These are phyloP conservation scores for Chamaetylas fuelleborni DNA, from an alignment of 2,113 vertebrate species.

Conservation along the genomic window DNA sequence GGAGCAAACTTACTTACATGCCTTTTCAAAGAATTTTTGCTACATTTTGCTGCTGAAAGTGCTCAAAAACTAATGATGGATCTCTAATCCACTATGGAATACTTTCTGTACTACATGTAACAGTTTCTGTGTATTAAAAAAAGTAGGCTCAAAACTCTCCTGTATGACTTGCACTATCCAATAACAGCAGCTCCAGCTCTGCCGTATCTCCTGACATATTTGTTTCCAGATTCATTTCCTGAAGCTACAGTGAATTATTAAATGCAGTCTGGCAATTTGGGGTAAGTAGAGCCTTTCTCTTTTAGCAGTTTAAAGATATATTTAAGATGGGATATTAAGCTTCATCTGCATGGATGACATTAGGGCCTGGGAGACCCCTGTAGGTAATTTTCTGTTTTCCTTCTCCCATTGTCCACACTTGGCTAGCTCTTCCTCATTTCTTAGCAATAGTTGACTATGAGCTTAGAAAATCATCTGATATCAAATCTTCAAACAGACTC, in stretches of 20 bases:
- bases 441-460: rapidly evolving
- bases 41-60: background rate
- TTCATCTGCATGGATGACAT: background rate
- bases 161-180: background rate
- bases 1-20: background rate
- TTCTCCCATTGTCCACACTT: background rate
- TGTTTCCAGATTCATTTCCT: background rate
- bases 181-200: background rate
- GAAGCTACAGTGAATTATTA: background rate
- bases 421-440: background rate
- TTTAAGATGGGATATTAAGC: background rate
- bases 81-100: background rate
- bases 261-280: rapidly evolving
- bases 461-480: background rate
- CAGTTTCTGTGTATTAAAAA: background rate
- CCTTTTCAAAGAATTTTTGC: background rate
- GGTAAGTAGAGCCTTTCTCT: background rate
- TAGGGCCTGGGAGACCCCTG: background rate
- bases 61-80: background rate
- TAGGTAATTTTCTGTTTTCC: background rate
- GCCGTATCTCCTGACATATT: background rate
- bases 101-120: background rate
- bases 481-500: background rate
- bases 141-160: background rate
- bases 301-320: background rate